A percentile compares a stretch with the other conserved stretches of the same genome.
Conservation (phyloP, 2,888 invertebrate genomes). For the Embidobia sp. region DNA sequence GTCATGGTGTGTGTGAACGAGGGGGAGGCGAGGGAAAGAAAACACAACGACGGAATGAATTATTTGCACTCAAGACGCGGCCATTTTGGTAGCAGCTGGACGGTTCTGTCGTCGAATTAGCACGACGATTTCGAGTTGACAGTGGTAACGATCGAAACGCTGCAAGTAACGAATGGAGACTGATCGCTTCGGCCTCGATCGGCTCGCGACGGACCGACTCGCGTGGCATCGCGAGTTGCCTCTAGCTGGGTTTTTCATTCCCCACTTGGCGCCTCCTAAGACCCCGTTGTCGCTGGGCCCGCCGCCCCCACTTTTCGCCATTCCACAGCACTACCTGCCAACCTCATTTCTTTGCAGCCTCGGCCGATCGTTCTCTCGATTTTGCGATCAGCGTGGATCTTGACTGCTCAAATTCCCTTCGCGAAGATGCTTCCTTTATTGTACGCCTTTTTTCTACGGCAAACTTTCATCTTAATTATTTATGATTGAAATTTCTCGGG, state of each 20-base stretch:
- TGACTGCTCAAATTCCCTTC: no score
- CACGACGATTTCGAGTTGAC: slow-evolving; percentile 51
- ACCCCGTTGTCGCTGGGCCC: slow-evolving; percentile 33
- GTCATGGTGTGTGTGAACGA: no score
- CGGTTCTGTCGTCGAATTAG: slow-evolving; percentile 65
- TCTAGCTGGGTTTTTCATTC: slow-evolving; percentile 42
- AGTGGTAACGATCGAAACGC: slow-evolving; percentile 53
- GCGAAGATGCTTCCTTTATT: slow-evolving; percentile 38
- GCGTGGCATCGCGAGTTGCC: slow-evolving; percentile 58
- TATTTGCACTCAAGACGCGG: slow-evolving; percentile 70
- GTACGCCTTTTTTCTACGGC: slow-evolving; percentile 2
- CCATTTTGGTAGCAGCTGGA: slow-evolving; percentile 75
- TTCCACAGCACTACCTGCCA: slow-evolving; percentile 27
- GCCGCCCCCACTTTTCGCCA: slow-evolving; percentile 52
- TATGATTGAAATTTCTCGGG: slow-evolving; percentile 21
- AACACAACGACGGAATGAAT: no score
- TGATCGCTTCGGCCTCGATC: slow-evolving; percentile 60
- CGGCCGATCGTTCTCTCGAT: slow-evolving; percentile 28
- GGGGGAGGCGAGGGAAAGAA: no score
- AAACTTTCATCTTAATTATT: slow-evolving; percentile 45
- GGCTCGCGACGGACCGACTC: slow-evolving; percentile 53
- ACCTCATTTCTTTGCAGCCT: slow-evolving; percentile 17
- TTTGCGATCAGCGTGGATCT: no score
- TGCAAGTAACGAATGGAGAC: slow-evolving; percentile 67
- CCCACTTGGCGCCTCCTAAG: slow-evolving; percentile 33